These are phyloP conservation scores for Seira ritae DNA, from an alignment of 2,888 invertebrate species.

Conservation along the genomic window DNA sequence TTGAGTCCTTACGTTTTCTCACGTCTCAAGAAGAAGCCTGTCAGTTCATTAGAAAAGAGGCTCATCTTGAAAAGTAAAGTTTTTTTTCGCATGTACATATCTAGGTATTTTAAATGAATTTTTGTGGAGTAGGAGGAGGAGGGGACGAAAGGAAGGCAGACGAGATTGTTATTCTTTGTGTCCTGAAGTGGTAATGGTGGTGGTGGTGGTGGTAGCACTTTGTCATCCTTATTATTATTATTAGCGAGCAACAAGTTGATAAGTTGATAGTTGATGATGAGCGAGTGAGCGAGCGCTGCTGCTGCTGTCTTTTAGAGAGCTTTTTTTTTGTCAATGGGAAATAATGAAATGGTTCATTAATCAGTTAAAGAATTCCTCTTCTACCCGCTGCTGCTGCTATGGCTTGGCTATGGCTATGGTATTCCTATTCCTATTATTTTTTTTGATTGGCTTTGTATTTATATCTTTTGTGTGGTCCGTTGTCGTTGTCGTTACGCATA, in stretches of 20 bases:
- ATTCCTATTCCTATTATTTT: too few relatives aligned
- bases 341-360: conserved; percentile 63
- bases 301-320: neutral
- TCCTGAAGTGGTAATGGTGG: neutral
- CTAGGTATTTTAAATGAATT: too few relatives aligned
- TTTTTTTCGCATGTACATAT: too few relatives aligned
- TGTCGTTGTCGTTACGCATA: neutral
- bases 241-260: conserved; percentile 16
- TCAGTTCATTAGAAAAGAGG: neutral
- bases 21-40: neutral
- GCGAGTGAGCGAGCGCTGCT: neutral
- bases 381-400: too few relatives aligned
- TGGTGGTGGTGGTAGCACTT: neutral
- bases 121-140: neutral
- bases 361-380: conserved; percentile 33
- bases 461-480: neutral
- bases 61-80: too few relatives aligned
- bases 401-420: too few relatives aligned
- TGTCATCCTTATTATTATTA: conserved; percentile 14
- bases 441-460: too few relatives aligned
- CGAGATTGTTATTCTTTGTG: neutral
- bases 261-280: too few relatives aligned
- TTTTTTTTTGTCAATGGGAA: conserved; percentile 32
- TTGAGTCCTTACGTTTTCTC: neutral
- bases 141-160: neutral